Evolutionary conservation across 2,113 vertebrate species (phyloP), one percentile per base, ranked within the genome.

Genomic region (Limanda limanda): DNA sequence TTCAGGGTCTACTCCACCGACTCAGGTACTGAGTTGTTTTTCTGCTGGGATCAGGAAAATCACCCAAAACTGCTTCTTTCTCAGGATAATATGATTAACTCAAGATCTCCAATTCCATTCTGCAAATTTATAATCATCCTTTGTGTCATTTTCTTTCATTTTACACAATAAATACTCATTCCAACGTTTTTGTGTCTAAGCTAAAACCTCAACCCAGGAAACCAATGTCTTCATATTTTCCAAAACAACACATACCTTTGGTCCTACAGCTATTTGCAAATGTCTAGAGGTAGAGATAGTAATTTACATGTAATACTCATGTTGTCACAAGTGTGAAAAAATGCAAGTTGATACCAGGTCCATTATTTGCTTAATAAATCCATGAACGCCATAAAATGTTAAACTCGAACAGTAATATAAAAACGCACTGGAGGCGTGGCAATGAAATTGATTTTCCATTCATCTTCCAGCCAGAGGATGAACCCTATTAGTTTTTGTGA

Each of bases 1-100:
- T 99, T 99, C 92, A 95, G 98, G 6, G 94, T 99, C 80, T 99
- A 99, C 87, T 98, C 97, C 80, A 98, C 97, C 0, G 97, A 99
- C 89, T 94, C 97, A 91, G 98, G 98, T 99, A 95, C 9, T 1
- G 5, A 3, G 2, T 12, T 56, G n/a, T 40, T 24, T 3, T 10
- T 37, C 27, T 12, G 17, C 1, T 18, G 2, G 17, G 17, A 31
- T 11, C 45, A n/a, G n/a, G 2, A 54, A 60, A 35, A 60, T 52
- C 27, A 61, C n/a, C 37, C 8, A 1, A 17, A 23, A 27, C 27
- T 31, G 25, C 57, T 48, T 51, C 17, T 17, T 55, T 74, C 54
- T 27, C 52, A 42, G 37, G 37, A 40, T 40, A 27, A 48, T 48
- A 48, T n/a, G 51, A 20, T n/a, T 54, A 11, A 54, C 20, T 21